These are phyloP conservation scores for Diarsia dahlii DNA, from an alignment of 2,888 invertebrate species.

Conservation along the genomic window DNA sequence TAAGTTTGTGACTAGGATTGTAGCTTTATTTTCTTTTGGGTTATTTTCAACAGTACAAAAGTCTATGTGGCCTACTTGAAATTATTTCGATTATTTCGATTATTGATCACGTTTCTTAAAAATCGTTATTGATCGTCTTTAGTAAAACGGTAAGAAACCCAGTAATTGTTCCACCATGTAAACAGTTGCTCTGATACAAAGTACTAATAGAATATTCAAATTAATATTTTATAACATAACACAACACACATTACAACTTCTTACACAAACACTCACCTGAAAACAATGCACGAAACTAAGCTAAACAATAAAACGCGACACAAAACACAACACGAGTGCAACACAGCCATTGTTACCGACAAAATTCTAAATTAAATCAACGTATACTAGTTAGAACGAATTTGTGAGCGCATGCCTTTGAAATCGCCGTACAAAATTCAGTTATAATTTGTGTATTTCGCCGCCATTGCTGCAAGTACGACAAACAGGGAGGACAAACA, in stretches of 20 bases:
- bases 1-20: neutral
- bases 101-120: too few relatives aligned
- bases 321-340: slow-evolving; percentile 27
- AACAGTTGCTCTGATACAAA: neutral
- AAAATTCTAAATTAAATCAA: slow-evolving; percentile 65
- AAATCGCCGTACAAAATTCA: slow-evolving; percentile 80
- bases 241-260: slow-evolving; percentile 15
- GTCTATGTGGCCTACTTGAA: neutral
- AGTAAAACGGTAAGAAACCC: neutral
- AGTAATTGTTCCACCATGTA: neutral
- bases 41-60: neutral
- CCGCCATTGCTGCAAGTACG: slow-evolving; percentile 70
- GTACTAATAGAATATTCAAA: neutral
- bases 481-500: slow-evolving; percentile 84
- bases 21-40: neutral
- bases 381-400: slow-evolving; percentile 66
- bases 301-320: slow-evolving; percentile 35
- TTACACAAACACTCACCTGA: slow-evolving; percentile 11
- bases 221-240: neutral
- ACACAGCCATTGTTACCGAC: slow-evolving; percentile 51
- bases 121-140: neutral
- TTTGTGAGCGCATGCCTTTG: slow-evolving; percentile 68
- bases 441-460: slow-evolving; percentile 82
- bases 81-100: neutral
- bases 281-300: slow-evolving; percentile 26